These are phyloP conservation scores for Mus spretus DNA, from an alignment of 2,797 vertebrate species.

Conservation along the genomic window DNA sequence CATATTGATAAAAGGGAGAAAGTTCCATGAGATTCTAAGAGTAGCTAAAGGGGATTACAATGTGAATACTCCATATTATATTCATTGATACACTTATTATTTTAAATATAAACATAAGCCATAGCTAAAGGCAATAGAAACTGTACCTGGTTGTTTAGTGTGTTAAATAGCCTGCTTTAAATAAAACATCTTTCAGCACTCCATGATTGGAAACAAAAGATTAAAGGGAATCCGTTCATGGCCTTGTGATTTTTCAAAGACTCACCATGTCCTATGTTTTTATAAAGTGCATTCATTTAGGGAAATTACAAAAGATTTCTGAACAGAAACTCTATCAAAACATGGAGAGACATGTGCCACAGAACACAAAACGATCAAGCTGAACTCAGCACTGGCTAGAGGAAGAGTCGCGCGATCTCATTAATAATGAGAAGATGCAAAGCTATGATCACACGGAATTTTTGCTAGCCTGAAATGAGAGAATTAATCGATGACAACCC, in stretches of 20 bases:
- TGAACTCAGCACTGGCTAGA: constrained; percentile 30
- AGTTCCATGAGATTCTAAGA: not conserved
- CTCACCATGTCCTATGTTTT: constrained; percentile 85
- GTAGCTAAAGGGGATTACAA: not conserved
- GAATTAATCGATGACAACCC: constrained; percentile 80
- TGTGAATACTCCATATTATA: not conserved
- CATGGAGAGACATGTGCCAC: constrained; percentile 72
- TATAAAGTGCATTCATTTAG: constrained; percentile 87
- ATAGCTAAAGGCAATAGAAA: not conserved
- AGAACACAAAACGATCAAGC: constrained; percentile 81
- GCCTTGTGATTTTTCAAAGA: constrained; percentile 88
- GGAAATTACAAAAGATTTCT: constrained; percentile 86
- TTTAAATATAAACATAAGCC: constrained; percentile 59
- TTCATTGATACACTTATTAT: constrained; percentile 15
- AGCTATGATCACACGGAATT: constrained; percentile 79
- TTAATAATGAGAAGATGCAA: constrained; percentile 85
- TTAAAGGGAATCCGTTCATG: constrained; percentile 83
- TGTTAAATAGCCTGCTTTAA: constrained; percentile 84
- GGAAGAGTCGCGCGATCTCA: constrained; percentile 79
- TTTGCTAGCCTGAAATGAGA: constrained; percentile 75
- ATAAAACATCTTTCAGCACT: constrained; percentile 86
- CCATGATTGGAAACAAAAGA: constrained; percentile 84
- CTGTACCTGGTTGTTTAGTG: constrained; percentile 60
- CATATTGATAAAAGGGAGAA: not conserved
- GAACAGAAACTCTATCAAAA: constrained; percentile 83